Conservation (phyloP, 2,113 vertebrate genomes). For the Talpa occidentalis region DNA sequence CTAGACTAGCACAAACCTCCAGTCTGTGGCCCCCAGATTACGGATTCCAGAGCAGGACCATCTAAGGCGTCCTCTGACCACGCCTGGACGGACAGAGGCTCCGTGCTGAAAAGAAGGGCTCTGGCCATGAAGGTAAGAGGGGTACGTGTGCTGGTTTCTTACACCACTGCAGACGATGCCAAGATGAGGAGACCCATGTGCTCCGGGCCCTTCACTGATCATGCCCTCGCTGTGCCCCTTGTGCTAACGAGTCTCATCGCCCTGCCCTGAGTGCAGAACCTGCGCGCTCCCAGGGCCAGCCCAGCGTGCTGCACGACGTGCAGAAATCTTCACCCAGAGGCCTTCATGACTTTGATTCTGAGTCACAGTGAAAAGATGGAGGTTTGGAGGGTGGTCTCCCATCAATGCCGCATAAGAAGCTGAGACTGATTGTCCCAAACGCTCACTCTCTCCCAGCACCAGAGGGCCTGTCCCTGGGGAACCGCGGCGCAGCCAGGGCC, state of each 20-base stretch:
- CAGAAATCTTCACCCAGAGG: fast-evolving
- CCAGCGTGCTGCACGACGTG: background rate
- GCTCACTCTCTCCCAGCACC: background rate
- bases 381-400: background rate
- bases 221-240: background rate
- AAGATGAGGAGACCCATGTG: background rate
- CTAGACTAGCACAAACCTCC: no score
- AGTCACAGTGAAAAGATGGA: background rate
- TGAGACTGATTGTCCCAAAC: background rate
- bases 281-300: background rate
- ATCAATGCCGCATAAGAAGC: background rate
- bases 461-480: background rate
- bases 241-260: background rate
- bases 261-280: background rate
- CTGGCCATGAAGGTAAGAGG: background rate
- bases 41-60: background rate
- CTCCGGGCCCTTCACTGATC: background rate
- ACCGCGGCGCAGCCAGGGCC: background rate
- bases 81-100: background rate
- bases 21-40: background rate
- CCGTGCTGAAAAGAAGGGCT: background rate
- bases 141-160: no score
- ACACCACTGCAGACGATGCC: background rate
- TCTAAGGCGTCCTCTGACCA: background rate
- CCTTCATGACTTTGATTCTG: background rate